Evolutionary conservation across 1,140 invertebrate genomes (phyloP).

Genomic region (Amyelois transitella): DNA sequence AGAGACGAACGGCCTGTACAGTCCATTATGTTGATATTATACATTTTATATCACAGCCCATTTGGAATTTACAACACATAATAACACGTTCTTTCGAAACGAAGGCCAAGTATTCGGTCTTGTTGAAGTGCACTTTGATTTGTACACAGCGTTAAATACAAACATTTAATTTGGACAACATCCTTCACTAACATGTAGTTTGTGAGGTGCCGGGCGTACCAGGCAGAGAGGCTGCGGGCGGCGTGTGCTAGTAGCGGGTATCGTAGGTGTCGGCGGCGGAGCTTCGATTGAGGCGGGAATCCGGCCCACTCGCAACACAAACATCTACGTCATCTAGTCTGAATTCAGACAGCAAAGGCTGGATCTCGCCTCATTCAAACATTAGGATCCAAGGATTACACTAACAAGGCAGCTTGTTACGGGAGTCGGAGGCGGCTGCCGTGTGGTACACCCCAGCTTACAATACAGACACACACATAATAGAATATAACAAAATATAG

Average conservation of each 20-base stretch:
- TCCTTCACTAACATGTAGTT: conserved; percentile 53
- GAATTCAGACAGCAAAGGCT: not conserved
- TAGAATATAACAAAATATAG: conserved; percentile 75
- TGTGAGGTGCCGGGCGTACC: conserved; percentile 43
- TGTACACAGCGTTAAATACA: conserved; percentile 71
- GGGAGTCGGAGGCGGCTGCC: conserved; percentile 8
- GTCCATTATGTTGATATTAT: conserved; percentile 77
- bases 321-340: not conserved
- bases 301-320: not conserved
- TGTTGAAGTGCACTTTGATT: conserved; percentile 72
- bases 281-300: conserved; percentile 9
- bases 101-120: conserved; percentile 56
- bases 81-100: conserved; percentile 64
- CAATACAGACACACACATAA: conserved; percentile 59
- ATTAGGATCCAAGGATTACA: not conserved
- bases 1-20: conserved; percentile 79
- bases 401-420: not conserved
- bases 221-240: conserved; percentile 7
- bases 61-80: conserved; percentile 79
- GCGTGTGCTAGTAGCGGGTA: not conserved
- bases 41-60: conserved; percentile 81
- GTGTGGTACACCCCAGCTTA: conserved; percentile 44
- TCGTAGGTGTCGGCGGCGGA: not conserved
- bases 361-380: conserved; percentile 9
- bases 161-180: conserved; percentile 63